phyloP scores from a whole-genome alignment of 2,113 vertebrate species.

The Corynorhinus townsendii region DNA sequence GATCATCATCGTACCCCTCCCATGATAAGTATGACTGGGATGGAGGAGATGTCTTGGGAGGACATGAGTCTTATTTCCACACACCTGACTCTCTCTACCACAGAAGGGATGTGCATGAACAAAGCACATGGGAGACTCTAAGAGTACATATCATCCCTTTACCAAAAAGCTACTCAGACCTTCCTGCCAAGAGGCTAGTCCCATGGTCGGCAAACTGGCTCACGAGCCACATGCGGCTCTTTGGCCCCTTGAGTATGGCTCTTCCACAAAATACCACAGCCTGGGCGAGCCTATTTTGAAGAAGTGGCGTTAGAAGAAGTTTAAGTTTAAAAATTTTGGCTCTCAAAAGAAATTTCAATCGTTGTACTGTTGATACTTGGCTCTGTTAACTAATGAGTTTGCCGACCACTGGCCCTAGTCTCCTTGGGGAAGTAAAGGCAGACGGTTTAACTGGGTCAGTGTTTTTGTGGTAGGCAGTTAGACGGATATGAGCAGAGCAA shows the following conservation, averaged over 20 bases:
- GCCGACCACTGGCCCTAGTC: neutral
- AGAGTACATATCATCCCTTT: neutral
- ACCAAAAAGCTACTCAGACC: neutral
- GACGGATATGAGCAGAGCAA: neutral
- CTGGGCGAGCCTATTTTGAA: too few relatives aligned
- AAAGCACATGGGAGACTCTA: neutral
- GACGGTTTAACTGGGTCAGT: neutral
- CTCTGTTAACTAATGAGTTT: too few relatives aligned
- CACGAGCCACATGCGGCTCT: too few relatives aligned
- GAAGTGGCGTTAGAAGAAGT: too few relatives aligned
- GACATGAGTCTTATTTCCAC: neutral
- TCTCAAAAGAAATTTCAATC: too few relatives aligned
- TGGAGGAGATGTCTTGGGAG: neutral
- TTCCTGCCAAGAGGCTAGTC: neutral
- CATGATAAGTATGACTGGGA: neutral
- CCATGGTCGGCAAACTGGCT: too few relatives aligned
- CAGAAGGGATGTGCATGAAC: neutral
- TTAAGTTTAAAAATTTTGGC: too few relatives aligned
- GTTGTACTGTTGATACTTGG: too few relatives aligned
- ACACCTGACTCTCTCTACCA: neutral
- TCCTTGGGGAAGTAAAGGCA: slow-evolving; percentile 3
- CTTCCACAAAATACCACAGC: too few relatives aligned
- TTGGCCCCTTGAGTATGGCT: too few relatives aligned
- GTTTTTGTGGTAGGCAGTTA: neutral
- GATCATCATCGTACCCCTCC: neutral